Percentiles rank a stretch among this genome's conserved stretches.
These are phyloP conservation scores for Carassius auratus DNA, from an alignment of 2,113 vertebrate species.

Conservation along the genomic window DNA sequence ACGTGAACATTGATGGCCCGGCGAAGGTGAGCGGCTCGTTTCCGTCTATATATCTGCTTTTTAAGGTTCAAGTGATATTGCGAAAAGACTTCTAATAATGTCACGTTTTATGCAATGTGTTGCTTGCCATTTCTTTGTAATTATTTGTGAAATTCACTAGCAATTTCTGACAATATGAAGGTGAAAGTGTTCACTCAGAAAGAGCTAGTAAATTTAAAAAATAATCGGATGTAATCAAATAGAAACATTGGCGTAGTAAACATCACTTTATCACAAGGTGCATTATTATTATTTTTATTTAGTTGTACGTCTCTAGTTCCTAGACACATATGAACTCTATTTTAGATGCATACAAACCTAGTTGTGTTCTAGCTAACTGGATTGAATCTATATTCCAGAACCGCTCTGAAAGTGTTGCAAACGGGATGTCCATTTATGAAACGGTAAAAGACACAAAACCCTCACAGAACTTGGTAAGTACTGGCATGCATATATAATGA, in stretches of 20 bases:
- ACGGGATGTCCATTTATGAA: slow-evolving; percentile 61
- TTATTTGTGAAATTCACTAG: background rate
- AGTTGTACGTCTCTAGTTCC: background rate
- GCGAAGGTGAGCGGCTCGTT: background rate
- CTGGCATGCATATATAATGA: background rate
- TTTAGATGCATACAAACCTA: background rate
- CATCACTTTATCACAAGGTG: too few relatives aligned
- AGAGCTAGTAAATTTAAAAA: background rate
- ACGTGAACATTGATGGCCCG: background rate
- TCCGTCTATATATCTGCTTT: background rate
- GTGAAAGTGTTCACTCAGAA: too few relatives aligned
- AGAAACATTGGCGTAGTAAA: too few relatives aligned
- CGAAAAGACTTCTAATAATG: background rate
- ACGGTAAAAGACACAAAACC: background rate
- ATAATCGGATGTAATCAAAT: background rate
- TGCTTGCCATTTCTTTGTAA: background rate
- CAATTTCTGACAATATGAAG: too few relatives aligned
- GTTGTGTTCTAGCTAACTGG: background rate
- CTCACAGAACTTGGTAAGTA: slow-evolving; percentile 10
- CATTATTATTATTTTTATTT: too few relatives aligned
- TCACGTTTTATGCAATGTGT: background rate
- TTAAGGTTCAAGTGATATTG: background rate
- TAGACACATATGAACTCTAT: background rate
- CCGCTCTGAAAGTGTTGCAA: background rate
- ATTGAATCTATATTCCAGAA: slow-evolving; percentile 23